Evolutionary conservation across 2,113 vertebrate species (phyloP), one percentile per base, ranked within the genome.

Genomic region (Oryzias woworae): DNA sequence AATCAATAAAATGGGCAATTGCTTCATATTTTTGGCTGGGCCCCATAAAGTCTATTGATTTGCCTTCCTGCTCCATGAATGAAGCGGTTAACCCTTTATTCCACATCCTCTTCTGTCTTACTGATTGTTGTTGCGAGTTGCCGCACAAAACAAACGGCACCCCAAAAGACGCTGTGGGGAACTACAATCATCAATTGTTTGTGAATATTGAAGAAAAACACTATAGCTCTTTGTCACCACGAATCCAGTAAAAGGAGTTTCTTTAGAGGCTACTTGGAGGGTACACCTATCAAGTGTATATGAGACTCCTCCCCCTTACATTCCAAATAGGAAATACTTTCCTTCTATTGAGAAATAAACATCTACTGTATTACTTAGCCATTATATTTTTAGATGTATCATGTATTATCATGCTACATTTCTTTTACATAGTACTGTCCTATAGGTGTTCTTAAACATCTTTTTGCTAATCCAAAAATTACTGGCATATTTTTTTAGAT

Each of bases 41-140:
- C 72, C 69, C 62, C 69, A 83, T 84, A 69, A 85, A 81, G 62
- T 56, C 43, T 73, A 86, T 88, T 77, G 82, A 86, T 84, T 71
- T 69, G 55, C 49, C 58, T 75, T 69, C 22, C 10, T 0, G 8
- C 44, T 57, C 44, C 50, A 44, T 55, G 66, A 63, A 60, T 58
- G 50, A 53, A 67, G 62, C 65, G 53, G 69, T 78, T 83, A 83
- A 77, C 77, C 67, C 75, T 52, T 66, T 65, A 54, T 60, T 52
- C 28, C 45, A 52, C 26, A 69, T 59, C 0, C 56, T 45, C 57
- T 36, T 60, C 59, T 58, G 73, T 75, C n/a, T n/a, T n/a, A 58
- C 22, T 62, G 28, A 60, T 66, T 14, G 59, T 54, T 50, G 61
- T 63, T 24, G 6, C 47, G 42, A 15, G 42, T 52, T 14, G 15